A percentile compares a stretch with the other conserved stretches of the same genome.
Evolutionary conservation across 2,113 vertebrate genomes (phyloP).

Genomic region (Vanacampus margaritifer): DNA sequence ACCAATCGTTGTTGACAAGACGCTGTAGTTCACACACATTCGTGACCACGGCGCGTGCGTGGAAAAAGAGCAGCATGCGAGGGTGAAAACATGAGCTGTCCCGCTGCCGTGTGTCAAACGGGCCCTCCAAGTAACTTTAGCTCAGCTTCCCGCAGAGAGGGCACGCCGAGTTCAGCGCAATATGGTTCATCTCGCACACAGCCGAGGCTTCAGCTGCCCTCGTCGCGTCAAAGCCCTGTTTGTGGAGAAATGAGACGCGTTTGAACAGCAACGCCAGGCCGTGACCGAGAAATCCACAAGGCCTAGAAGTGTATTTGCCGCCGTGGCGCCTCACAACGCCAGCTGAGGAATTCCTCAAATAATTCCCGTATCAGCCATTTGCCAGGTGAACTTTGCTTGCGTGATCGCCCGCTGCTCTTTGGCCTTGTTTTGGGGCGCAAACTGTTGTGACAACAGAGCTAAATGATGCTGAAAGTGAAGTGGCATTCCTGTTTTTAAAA

Average conservation of each 20-base stretch:
- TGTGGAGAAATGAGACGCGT: conserved; percentile 31
- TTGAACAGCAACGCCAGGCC: conserved; percentile 27
- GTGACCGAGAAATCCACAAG: conserved; percentile 16
- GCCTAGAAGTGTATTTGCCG: conserved; percentile 22
- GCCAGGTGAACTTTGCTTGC: conserved; percentile 2
- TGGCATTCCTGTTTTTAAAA: conserved; percentile 13
- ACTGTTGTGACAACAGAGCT: conserved; percentile 43
- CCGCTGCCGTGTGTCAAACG: conserved; percentile 14
- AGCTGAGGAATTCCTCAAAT: conserved; percentile 42
- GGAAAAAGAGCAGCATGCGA: conserved; percentile 23
- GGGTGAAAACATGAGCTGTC: too few relatives aligned
- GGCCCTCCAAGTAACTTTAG: conserved; percentile 39
- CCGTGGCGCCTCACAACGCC: conserved; percentile 24
- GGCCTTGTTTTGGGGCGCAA: background rate
- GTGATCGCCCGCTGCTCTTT: background rate
- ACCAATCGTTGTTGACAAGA: too few relatives aligned
- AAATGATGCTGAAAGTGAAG: conserved; percentile 43
- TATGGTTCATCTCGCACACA: conserved; percentile 37
- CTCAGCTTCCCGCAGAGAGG: conserved; percentile 32
- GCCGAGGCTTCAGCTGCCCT: conserved; percentile 37
- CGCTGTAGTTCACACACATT: too few relatives aligned
- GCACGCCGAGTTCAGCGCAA: conserved; percentile 31
- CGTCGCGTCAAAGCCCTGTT: conserved; percentile 21
- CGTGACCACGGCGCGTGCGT: background rate
- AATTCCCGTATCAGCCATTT: background rate